These are phyloP conservation scores for Stenoptilia bipunctidactyla DNA, from an alignment of 2,888 invertebrate species.

Conservation along the genomic window DNA sequence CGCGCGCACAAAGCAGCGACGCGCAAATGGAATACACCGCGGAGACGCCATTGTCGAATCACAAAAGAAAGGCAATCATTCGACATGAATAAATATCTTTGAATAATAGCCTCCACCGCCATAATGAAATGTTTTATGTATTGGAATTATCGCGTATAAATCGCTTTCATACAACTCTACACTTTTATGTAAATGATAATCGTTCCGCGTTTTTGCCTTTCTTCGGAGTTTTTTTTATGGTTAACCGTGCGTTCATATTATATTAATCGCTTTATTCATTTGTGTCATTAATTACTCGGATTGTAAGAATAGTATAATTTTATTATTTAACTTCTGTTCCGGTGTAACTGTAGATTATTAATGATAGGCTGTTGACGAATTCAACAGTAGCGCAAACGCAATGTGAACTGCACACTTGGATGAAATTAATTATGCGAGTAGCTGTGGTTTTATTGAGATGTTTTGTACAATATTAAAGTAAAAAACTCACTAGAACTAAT, in stretches of 20 bases:
- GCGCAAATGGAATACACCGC: constrained; percentile 57
- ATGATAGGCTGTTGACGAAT: too few species aligned
- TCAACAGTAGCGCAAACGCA: too few species aligned
- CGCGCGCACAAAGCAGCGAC: constrained; percentile 52
- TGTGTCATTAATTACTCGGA: neutral
- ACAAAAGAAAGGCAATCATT: constrained; percentile 71
- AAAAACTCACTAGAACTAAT: too few species aligned
- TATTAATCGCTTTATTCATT: constrained; percentile 1
- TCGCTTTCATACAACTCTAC: constrained; percentile 40
- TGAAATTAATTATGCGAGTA: too few species aligned
- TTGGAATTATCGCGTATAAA: constrained; percentile 57
- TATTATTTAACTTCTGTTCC: too few species aligned
- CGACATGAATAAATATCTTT: constrained; percentile 70
- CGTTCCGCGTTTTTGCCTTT: constrained; percentile 14
- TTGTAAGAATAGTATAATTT: too few species aligned
- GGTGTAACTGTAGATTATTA: too few species aligned
- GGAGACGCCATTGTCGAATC: constrained; percentile 57
- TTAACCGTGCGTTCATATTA: constrained; percentile 20
- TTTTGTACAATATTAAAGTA: too few species aligned
- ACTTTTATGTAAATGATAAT: constrained; percentile 33
- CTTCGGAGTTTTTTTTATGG: neutral
- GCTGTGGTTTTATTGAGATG: too few species aligned
- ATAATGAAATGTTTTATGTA: constrained; percentile 68
- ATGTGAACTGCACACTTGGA: too few species aligned
- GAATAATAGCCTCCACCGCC: constrained; percentile 58